Evolutionary conservation across 2,888 invertebrate genomes (phyloP).

Genomic region (Galeopsomyia nigrocyanea): DNA sequence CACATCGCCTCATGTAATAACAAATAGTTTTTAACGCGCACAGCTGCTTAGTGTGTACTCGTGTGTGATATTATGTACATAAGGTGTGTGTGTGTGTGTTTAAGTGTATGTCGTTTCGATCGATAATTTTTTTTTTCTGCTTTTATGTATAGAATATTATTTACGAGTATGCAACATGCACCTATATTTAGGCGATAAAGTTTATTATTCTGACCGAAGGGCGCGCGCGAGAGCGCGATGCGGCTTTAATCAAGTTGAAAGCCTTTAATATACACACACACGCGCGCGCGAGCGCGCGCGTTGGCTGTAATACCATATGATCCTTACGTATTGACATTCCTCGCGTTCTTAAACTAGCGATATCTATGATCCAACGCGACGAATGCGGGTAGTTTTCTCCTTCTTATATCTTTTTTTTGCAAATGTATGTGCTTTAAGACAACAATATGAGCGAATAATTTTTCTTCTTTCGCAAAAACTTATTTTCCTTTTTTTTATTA

Average conservation of each 20-base stretch:
- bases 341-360: slow-evolving; percentile 44
- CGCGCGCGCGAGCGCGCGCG: background rate
- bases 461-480: slow-evolving; percentile 2
- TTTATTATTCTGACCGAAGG: slow-evolving; percentile 46
- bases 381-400: slow-evolving; percentile 8
- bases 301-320: slow-evolving; percentile 9
- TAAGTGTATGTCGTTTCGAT: slow-evolving; percentile 1
- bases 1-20: slow-evolving; percentile 4
- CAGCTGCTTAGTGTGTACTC: background rate
- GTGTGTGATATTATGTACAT: slow-evolving; percentile 15
- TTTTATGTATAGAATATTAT: background rate
- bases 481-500: slow-evolving; percentile 1
- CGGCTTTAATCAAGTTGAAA: slow-evolving; percentile 27
- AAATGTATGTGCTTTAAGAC: slow-evolving; percentile 32
- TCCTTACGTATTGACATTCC: slow-evolving; percentile 38
- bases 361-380: slow-evolving; percentile 39
- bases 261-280: slow-evolving; percentile 1
- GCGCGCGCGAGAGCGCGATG: no score
- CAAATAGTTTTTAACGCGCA: slow-evolving; percentile 8
- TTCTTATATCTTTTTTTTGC: no score
- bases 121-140: background rate
- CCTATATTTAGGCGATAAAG: slow-evolving; percentile 23
- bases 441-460: slow-evolving; percentile 7
- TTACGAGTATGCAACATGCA: slow-evolving; percentile 14
- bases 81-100: slow-evolving; percentile 10